phyloP scores from a whole-genome alignment of 2,797 vertebrate genomes.

The Peromyscus nudipes region DNA sequence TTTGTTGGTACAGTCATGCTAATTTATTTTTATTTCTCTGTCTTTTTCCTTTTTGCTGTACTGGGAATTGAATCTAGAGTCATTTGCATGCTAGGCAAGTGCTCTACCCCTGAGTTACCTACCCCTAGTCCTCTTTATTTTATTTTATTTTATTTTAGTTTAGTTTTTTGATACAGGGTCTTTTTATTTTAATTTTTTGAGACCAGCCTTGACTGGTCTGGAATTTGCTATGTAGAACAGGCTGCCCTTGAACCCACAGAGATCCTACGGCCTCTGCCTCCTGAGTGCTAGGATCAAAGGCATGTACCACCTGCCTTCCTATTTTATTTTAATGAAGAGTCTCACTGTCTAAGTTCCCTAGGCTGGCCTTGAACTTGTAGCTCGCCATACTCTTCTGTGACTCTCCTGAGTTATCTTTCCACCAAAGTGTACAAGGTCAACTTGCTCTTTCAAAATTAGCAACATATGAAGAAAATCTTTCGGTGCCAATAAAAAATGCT shows the following conservation, averaged over 20 bases:
- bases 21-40: background rate
- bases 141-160: background rate
- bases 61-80: background rate
- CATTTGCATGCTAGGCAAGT: background rate
- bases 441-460: slow-evolving; percentile 19
- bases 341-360: background rate
- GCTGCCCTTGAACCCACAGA: background rate
- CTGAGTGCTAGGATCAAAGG: background rate
- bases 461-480: slow-evolving; percentile 5
- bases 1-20: background rate
- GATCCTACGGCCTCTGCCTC: too few relatives aligned
- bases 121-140: background rate
- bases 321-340: background rate
- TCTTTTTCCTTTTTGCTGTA: background rate
- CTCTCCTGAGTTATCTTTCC: background rate
- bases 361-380: background rate
- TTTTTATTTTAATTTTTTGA: background rate
- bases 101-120: background rate
- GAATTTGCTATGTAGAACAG: background rate
- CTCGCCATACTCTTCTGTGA: background rate
- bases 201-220: background rate
- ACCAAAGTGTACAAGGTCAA: background rate
- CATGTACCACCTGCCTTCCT: background rate
- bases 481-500: background rate
- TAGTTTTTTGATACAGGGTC: background rate